Conservation (phyloP, 2,888 invertebrate genomes). For the Drosophila rubida region DNA sequence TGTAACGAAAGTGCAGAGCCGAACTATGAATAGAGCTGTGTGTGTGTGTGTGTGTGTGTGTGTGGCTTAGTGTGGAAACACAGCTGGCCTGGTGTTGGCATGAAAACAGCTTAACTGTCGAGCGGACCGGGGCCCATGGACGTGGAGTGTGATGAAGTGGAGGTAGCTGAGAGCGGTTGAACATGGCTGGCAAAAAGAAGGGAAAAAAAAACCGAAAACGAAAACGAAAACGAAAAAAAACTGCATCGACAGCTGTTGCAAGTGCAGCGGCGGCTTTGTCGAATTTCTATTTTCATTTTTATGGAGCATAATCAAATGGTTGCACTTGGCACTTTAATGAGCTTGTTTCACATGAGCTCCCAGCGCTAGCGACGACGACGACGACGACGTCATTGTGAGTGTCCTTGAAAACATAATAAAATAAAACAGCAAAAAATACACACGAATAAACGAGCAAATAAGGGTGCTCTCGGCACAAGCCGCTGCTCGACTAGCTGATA, state of each 20-base stretch:
- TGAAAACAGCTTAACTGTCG: conserved; percentile 7
- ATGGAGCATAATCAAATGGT: conserved; percentile 59
- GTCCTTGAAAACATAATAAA: conserved; percentile 12
- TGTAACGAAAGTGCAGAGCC: too few species aligned
- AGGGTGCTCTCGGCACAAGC: neutral
- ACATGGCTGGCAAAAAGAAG: conserved; percentile 15
- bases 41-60: neutral
- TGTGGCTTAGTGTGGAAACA: neutral
- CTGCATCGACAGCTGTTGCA: conserved; percentile 40
- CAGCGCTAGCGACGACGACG: neutral
- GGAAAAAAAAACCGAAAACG: neutral
- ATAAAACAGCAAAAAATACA: neutral
- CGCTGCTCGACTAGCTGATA: neutral
- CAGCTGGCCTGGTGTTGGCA: conserved; percentile 28
- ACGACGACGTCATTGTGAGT: conserved; percentile 5
- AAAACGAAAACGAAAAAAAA: neutral
- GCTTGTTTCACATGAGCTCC: conserved; percentile 60
- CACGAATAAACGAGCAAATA: neutral
- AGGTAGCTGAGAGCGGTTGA: neutral
- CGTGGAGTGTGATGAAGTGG: neutral
- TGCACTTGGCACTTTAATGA: conserved; percentile 71
- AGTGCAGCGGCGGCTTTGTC: conserved; percentile 32
- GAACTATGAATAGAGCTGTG: conserved; percentile 4
- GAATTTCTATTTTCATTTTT: conserved; percentile 46
- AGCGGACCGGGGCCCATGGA: neutral